These are phyloP conservation scores for Vimba vimba DNA, from an alignment of 2,113 vertebrate genomes.

Conservation along the genomic window DNA sequence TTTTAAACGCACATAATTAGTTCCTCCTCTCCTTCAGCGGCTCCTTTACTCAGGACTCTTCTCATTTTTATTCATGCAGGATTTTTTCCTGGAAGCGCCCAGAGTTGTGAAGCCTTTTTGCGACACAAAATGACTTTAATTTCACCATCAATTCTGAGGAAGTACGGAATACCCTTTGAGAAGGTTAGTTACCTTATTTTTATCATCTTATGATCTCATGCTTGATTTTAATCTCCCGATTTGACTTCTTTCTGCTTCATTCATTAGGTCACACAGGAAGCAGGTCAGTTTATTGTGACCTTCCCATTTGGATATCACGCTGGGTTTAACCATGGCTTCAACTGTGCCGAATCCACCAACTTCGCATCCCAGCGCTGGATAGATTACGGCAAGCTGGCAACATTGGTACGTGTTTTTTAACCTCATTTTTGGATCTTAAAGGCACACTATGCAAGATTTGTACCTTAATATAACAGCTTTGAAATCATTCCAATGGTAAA, in stretches of 20 bases:
- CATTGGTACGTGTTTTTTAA: conserved; percentile 78
- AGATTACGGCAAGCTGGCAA: conserved; percentile 94
- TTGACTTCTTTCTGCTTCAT: neutral
- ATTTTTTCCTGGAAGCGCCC: conserved; percentile 98
- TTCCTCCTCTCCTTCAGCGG: neutral
- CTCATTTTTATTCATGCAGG: conserved; percentile 71
- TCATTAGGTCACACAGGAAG: conserved; percentile 90
- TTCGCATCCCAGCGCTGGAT: conserved; percentile 97
- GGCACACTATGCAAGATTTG: too few relatives aligned
- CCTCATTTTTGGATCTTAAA: neutral
- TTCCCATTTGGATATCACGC: conserved; percentile 96
- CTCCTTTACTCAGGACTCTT: neutral
- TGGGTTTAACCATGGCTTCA: conserved; percentile 99
- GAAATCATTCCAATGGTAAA: too few relatives aligned
- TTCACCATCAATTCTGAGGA: conserved; percentile 94
- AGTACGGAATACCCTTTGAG: conserved; percentile 94
- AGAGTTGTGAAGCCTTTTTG: conserved; percentile 96
- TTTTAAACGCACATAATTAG: too few relatives aligned
- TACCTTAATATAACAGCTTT: too few relatives aligned
- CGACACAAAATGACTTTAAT: conserved; percentile 99
- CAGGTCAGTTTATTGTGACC: conserved; percentile 94
- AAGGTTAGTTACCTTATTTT: conserved; percentile 77
- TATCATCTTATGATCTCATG: neutral
- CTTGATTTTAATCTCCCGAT: neutral
- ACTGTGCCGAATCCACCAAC: conserved; percentile 96